Conservation (phyloP, 1,140 invertebrate genomes). For the Drosophila bifasciata region DNA sequence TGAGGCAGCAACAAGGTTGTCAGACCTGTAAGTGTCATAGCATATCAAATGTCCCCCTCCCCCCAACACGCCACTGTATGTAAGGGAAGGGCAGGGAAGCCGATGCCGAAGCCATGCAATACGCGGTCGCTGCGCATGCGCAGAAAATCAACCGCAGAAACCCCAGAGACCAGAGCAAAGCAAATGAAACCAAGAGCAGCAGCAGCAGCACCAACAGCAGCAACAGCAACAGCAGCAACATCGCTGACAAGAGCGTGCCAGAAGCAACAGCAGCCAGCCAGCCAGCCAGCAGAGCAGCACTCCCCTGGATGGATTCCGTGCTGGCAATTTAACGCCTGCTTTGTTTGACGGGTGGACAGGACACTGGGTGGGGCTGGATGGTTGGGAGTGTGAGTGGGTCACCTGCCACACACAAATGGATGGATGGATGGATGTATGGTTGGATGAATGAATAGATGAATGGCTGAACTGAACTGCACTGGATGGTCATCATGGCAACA, state of each 20-base stretch:
- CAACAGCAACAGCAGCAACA: neutral
- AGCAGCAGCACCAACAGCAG: constrained; percentile 4
- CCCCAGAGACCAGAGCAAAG: constrained; percentile 19
- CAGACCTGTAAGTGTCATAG: constrained; percentile 28
- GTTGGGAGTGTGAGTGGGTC: neutral
- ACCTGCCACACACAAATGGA: neutral
- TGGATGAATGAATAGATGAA: constrained; percentile 6
- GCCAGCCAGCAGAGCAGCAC: neutral
- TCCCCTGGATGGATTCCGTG: constrained; percentile 13
- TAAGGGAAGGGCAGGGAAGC: neutral
- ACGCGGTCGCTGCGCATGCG: constrained; percentile 69
- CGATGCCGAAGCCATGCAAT: constrained; percentile 55
- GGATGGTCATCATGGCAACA: constrained; percentile 33
- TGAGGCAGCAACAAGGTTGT: constrained; percentile 24
- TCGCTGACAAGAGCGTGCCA: neutral
- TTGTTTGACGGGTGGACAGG: constrained; percentile 43
- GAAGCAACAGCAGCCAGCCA: constrained; percentile 5
- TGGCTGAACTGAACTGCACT: too few species aligned
- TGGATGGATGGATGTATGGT: too few species aligned
- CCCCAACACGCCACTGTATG: too few species aligned
- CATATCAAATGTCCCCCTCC: constrained; percentile 55
- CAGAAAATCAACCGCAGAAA: constrained; percentile 57
- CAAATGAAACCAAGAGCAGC: constrained; percentile 15
- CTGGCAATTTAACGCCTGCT: constrained; percentile 75
- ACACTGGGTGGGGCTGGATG: neutral